Base-by-base conservation (phyloP, 2,888 invertebrate species). In the Agrochola circellaris region DNA sequence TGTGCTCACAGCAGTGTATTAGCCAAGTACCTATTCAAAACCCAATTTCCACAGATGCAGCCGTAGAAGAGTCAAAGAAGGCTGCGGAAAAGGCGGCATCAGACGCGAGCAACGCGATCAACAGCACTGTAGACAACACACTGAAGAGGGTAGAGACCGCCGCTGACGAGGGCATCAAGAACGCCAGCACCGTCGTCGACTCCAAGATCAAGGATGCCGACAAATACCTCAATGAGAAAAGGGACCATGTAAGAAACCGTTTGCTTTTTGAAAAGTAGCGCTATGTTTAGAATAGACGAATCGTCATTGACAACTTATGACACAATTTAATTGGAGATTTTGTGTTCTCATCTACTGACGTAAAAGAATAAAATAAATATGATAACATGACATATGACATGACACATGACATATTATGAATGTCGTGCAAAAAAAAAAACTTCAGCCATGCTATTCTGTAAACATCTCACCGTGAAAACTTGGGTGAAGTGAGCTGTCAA, bases 161-260 rank as follows among this genome's bases (percentile, higher is more conserved):
- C 42, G 93, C 97, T 38, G 97, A 97, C 84, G 96, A 97, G 83
- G 97, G 97, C 73, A 92, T 97, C 87, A 97, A 97, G 95, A 95
- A 96, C 89, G 97, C 97, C 34, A 95, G 97, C 77, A 93, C 96
- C 34, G 95, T 97, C 20, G 97, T 97, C 67, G 98, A 98, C 90
- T 91, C 97, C 82, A 98, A 97, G 94, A 92, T 98, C 88, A 97
- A 97, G 90, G 97, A 97, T 80, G 97, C 98, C 45, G 97, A 97
- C 90, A 97, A 97, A 89, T 97, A 96, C 91, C 93, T 97, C 78
- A 97, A 96, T 89, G 97, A 97, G 85, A 97, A 97, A 91, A 96
- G 97, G 56, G 97, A 96, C 45, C 87, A 93, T 91, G 97, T 97
- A 86, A 87, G 92, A n/a, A 51, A 26, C 23, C 45, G 48, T 45